These are phyloP conservation scores for Neotragus moschatus DNA, from an alignment of 2,113 vertebrate species.

Conservation along the genomic window DNA sequence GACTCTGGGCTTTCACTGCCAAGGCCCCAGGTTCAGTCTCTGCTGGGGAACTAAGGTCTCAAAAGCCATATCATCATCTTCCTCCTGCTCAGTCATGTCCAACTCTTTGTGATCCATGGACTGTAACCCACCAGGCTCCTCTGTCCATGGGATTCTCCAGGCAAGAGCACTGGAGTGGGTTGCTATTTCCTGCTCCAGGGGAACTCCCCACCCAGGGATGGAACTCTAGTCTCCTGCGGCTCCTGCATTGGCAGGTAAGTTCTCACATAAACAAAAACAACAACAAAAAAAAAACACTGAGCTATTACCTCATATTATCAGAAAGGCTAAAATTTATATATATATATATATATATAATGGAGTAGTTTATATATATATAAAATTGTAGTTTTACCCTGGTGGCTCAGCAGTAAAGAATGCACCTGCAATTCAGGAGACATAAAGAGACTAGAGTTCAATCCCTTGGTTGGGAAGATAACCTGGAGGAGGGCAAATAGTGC, in stretches of 20 bases:
- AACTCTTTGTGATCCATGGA: not conserved
- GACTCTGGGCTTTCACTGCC: not conserved
- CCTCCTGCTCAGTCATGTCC: not conserved
- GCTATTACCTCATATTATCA: not conserved
- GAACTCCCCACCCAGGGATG: not conserved
- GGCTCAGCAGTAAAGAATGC: not conserved
- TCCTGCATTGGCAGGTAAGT: not conserved
- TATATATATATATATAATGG: not conserved
- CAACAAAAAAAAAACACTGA: not conserved
- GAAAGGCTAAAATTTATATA: not conserved
- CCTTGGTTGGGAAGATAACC: too few relatives aligned
- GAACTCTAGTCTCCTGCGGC: not conserved
- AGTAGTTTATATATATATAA: not conserved
- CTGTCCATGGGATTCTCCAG: not conserved
- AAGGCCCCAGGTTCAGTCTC: not conserved
- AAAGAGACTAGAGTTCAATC: not conserved
- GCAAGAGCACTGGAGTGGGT: not conserved
- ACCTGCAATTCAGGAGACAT: not conserved
- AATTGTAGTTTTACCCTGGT: not conserved
- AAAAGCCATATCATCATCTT: not conserved
- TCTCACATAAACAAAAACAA: not conserved
- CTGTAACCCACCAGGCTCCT: not conserved
- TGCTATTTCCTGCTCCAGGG: not conserved
- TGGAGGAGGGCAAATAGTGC: too few relatives aligned
- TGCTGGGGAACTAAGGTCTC: not conserved